Percentiles rank a stretch among this genome's conserved stretches.
Evolutionary conservation across 1,140 invertebrate species (phyloP).

Genomic region (Heliconius nattereri): DNA sequence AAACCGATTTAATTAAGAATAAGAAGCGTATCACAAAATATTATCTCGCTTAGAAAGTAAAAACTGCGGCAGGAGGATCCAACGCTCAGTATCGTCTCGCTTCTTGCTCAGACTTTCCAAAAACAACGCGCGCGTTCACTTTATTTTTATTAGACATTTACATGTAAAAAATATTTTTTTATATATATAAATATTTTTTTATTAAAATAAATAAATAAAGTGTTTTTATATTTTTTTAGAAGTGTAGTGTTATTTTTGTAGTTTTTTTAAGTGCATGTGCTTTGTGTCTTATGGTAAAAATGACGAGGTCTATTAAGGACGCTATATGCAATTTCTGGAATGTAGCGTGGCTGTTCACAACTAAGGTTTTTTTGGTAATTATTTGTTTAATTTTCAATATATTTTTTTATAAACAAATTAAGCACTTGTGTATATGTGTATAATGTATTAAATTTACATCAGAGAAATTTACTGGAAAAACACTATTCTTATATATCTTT

Average conservation of each 20-base stretch:
- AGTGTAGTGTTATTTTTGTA: slow-evolving; percentile 15
- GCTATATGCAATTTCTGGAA: slow-evolving; percentile 65
- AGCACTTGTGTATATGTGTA: neutral
- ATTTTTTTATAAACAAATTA: neutral
- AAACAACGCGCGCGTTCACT: slow-evolving; percentile 40
- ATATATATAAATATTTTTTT: neutral
- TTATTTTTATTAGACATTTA: slow-evolving; percentile 19
- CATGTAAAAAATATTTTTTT: neutral
- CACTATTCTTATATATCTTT: no score
- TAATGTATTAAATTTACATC: neutral
- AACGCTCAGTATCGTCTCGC: slow-evolving; percentile 60
- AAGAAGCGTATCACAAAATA: slow-evolving; percentile 39
- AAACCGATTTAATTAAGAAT: slow-evolving; percentile 33
- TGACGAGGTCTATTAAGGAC: slow-evolving; percentile 58
- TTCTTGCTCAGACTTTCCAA: slow-evolving; percentile 69
- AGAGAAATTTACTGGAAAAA: no score
- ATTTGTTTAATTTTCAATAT: slow-evolving; percentile 20
- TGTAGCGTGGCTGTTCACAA: slow-evolving; percentile 69
- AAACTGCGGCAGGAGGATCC: slow-evolving; percentile 41
- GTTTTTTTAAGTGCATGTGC: neutral
- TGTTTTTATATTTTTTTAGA: slow-evolving; percentile 9
- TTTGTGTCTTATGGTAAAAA: slow-evolving; percentile 38
- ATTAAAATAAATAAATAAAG: neutral
- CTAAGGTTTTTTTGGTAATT: slow-evolving; percentile 72
- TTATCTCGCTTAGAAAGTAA: slow-evolving; percentile 59